phyloP scores from a whole-genome alignment of 2,113 vertebrate species.

The Crotalus viridis region DNA sequence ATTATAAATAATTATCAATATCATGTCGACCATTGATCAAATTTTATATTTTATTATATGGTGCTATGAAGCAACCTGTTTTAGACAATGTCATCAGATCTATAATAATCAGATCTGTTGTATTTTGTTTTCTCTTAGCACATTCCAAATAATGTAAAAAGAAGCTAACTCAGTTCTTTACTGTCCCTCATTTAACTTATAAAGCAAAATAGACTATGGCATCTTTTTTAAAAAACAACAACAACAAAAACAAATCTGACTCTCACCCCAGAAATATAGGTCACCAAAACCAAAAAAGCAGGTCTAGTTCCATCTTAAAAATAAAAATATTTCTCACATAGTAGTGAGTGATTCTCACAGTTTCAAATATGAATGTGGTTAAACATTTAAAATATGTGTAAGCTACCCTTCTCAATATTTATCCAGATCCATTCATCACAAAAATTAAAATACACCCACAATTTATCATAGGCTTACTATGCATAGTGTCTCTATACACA shows the following conservation, averaged over 20 bases:
- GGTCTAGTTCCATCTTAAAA: not conserved
- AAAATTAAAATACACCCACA: not conserved
- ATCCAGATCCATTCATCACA: not conserved
- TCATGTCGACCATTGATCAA: not conserved
- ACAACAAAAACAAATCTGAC: not conserved
- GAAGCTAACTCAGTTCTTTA: not conserved
- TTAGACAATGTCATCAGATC: not conserved
- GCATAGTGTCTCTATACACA: not conserved
- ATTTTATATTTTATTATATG: not conserved
- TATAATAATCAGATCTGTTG: not conserved
- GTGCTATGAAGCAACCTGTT: not conserved
- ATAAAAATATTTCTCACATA: not conserved
- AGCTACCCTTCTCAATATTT: not conserved
- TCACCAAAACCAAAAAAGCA: too few species aligned
- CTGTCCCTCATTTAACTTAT: too few species aligned
- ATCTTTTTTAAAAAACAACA: not conserved
- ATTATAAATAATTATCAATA: not conserved
- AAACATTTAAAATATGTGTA: not conserved
- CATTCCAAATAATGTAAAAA: not conserved
- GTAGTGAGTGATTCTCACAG: not conserved
- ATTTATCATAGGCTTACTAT: not conserved
- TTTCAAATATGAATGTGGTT: not conserved
- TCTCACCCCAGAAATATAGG: not conserved
- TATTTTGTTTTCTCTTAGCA: not conserved
- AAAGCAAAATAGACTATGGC: not conserved